These are phyloP conservation scores for Cactoblastis cactorum DNA, from an alignment of 2,888 invertebrate genomes.

Conservation along the genomic window DNA sequence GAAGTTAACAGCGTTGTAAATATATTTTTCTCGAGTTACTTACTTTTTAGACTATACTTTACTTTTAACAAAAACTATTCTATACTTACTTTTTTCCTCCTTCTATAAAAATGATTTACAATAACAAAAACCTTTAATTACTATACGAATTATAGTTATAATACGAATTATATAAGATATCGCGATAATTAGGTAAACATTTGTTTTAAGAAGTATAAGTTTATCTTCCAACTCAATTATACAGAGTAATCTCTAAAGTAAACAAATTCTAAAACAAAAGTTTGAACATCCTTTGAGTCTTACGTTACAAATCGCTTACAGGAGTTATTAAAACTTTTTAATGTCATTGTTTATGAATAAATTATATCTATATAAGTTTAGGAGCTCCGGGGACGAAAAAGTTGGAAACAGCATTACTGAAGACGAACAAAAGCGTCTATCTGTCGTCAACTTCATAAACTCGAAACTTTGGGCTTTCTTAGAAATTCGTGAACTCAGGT, in stretches of 20 bases:
- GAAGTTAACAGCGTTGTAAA: no score
- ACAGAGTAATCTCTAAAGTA: not conserved
- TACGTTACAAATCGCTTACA: slow-evolving; percentile 18
- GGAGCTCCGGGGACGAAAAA: slow-evolving; percentile 23
- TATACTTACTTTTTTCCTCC: no score
- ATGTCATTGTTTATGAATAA: slow-evolving; percentile 19
- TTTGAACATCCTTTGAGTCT: slow-evolving; percentile 22
- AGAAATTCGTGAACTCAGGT: slow-evolving; percentile 30
- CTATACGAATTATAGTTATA: no score
- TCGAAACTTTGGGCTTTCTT: slow-evolving; percentile 14
- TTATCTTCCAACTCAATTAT: not conserved
- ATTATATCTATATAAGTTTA: slow-evolving; percentile 15
- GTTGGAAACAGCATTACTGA: slow-evolving; percentile 24
- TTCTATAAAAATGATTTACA: no score
- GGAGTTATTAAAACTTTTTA: slow-evolving; percentile 22
- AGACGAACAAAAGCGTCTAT: slow-evolving; percentile 27
- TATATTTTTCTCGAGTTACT: no score
- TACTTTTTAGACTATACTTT: no score
- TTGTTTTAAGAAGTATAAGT: not conserved
- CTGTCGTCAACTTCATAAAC: slow-evolving; percentile 5
- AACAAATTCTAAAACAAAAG: slow-evolving; percentile 29
- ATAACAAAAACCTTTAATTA: no score
- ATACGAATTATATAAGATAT: no score
- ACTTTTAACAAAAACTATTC: no score
- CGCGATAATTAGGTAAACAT: no score